Conservation (phyloP, 1,140 invertebrate genomes). For the Oncopodura yosiiana region DNA sequence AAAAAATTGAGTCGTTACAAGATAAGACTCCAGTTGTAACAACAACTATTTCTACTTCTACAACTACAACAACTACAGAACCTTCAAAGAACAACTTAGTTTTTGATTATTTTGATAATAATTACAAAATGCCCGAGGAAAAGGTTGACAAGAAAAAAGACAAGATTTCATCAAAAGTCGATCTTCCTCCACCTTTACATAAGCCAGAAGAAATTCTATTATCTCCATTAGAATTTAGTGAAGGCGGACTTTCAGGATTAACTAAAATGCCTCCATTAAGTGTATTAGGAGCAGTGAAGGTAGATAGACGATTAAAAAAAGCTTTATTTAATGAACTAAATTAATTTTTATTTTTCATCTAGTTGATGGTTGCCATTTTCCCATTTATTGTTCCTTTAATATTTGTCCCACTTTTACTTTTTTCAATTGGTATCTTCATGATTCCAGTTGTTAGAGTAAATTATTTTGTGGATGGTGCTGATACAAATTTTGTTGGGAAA, state of each 20-base stretch:
- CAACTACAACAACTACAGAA: no score
- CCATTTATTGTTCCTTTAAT: constrained; percentile 2
- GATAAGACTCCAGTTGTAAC: neutral
- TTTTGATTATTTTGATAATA: no score
- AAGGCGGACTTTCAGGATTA: constrained; percentile 1
- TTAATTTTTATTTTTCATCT: no score
- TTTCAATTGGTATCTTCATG: constrained; percentile 7
- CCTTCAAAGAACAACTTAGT: no score
- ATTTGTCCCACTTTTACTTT: constrained; percentile 1
- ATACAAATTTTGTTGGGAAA: neutral
- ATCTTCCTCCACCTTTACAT: no score
- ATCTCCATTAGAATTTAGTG: constrained; percentile 6
- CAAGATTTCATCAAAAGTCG: no score
- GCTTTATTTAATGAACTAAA: no score
- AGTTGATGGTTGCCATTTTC: neutral
- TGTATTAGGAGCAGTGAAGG: neutral
- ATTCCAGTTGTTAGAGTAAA: neutral
- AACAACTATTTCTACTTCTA: neutral
- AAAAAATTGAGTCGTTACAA: no score
- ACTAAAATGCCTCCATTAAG: constrained; percentile 1
- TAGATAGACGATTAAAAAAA: no score
- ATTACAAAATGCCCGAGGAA: no score
- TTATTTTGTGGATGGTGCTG: neutral
- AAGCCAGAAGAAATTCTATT: neutral
- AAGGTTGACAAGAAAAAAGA: no score